A percentile compares a stretch with the other conserved stretches of the same genome.
Evolutionary conservation across 2,888 invertebrate genomes (phyloP).

Genomic region (Cabera pusaria): DNA sequence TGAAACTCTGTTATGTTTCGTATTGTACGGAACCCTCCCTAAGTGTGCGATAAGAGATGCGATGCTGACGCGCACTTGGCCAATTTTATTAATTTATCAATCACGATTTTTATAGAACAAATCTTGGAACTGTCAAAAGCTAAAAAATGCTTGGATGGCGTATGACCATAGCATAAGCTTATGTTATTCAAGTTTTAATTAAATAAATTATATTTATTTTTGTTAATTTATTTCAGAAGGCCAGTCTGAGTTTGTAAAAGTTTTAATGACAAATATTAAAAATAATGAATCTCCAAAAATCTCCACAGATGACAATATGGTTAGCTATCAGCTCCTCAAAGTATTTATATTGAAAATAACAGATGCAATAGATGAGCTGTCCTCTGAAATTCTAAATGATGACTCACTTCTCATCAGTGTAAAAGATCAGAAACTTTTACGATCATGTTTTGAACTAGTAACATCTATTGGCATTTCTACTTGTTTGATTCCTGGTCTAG

Average conservation of each 20-base stretch:
- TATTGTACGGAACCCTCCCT: too few relatives aligned
- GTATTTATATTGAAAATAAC: slow-evolving; percentile 69
- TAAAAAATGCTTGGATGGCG: too few relatives aligned
- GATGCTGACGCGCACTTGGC: too few relatives aligned
- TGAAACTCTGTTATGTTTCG: too few relatives aligned
- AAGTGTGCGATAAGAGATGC: too few relatives aligned
- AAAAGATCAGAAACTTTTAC: slow-evolving; percentile 85
- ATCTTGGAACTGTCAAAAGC: too few relatives aligned
- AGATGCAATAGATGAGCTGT: slow-evolving; percentile 64
- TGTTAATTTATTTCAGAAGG: slow-evolving; percentile 54
- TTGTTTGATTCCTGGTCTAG: slow-evolving; percentile 86
- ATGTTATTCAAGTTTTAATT: too few relatives aligned
- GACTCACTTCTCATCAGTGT: slow-evolving; percentile 83
- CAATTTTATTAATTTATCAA: too few relatives aligned
- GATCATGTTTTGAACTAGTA: slow-evolving; percentile 84
- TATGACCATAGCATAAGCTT: too few relatives aligned
- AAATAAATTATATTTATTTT: too few relatives aligned
- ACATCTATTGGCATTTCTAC: slow-evolving; percentile 86
- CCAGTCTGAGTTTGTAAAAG: slow-evolving; percentile 44
- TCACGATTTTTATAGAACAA: too few relatives aligned
- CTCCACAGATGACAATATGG: slow-evolving; percentile 19
- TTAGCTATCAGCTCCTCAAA: slow-evolving; percentile 49
- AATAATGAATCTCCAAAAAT: slow-evolving; percentile 23
- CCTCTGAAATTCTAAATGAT: slow-evolving; percentile 49
- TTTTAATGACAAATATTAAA: slow-evolving; percentile 31